These are phyloP conservation scores for Bombylius discolor DNA, from an alignment of 2,888 invertebrate species.

Conservation along the genomic window DNA sequence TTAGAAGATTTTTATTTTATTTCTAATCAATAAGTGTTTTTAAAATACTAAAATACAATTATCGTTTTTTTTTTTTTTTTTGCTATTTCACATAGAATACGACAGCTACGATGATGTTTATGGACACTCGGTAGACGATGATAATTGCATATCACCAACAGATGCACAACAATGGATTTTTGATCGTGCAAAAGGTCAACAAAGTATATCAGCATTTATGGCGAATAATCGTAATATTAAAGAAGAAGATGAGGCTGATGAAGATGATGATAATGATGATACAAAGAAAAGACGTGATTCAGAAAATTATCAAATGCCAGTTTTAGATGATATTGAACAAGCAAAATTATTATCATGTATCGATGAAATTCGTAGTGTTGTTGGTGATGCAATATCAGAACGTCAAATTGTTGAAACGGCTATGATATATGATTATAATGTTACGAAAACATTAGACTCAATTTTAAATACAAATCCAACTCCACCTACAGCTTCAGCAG, in stretches of 20 bases:
- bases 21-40: no score
- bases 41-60: no score
- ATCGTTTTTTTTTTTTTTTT: no score
- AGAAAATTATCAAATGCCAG: constrained; percentile 38
- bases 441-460: constrained; percentile 57
- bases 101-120: constrained; percentile 78
- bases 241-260: constrained; percentile 51
- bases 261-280: constrained; percentile 41
- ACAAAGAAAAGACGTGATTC: constrained; percentile 32
- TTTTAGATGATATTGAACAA: constrained; percentile 53
- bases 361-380: constrained; percentile 64
- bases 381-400: constrained; percentile 66
- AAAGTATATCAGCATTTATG: constrained; percentile 64
- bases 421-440: constrained; percentile 57
- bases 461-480: constrained; percentile 41
- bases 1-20: no score
- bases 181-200: constrained; percentile 61
- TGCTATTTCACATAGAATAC: constrained; percentile 47
- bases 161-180: constrained; percentile 75
- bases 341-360: constrained; percentile 69
- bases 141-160: constrained; percentile 79
- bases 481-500: background rate
- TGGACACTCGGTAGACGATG: constrained; percentile 89
- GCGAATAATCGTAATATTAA: constrained; percentile 50
- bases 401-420: constrained; percentile 58